Evolutionary conservation across 1,140 invertebrate species (phyloP).

Genomic region (Semibalanus balanoides): DNA sequence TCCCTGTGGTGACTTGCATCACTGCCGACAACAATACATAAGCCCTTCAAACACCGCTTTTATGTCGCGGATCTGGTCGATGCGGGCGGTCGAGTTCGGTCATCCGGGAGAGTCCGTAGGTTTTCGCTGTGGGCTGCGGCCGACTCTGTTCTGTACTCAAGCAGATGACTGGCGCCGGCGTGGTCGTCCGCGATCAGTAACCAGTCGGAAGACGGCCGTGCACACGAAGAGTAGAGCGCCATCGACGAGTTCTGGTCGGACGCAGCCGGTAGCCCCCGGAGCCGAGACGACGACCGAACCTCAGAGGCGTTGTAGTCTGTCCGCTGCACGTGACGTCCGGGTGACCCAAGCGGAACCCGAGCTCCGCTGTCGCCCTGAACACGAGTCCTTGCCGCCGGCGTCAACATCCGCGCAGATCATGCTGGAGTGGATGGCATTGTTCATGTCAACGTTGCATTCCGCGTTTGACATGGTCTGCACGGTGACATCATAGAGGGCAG

Average conservation of each 20-base stretch:
- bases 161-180: no score
- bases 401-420: no score
- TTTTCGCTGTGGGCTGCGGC: no score
- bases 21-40: no score
- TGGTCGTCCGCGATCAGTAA: slow-evolving; percentile 12
- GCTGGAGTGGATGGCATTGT: slow-evolving; percentile 40
- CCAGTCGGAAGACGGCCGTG: slow-evolving; percentile 32
- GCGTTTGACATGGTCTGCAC: slow-evolving; percentile 8
- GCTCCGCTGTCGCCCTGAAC: slow-evolving; percentile 64
- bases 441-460: slow-evolving; percentile 6
- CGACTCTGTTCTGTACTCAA: no score
- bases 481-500: slow-evolving; percentile 23
- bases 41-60: no score
- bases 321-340: slow-evolving; percentile 74
- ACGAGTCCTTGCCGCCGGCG: slow-evolving; percentile 51
- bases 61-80: no score
- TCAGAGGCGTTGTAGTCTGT: no score
- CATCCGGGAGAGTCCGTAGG: no score
- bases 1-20: no score
- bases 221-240: slow-evolving; percentile 62
- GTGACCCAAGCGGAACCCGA: no score
- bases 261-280: slow-evolving; percentile 44
- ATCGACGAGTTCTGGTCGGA: slow-evolving; percentile 53
- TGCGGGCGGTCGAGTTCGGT: no score
- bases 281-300: slow-evolving; percentile 30